A percentile compares a stretch with the other conserved stretches of the same genome.
Conservation (phyloP, 2,113 vertebrate genomes). For the Picathartes gymnocephalus region DNA sequence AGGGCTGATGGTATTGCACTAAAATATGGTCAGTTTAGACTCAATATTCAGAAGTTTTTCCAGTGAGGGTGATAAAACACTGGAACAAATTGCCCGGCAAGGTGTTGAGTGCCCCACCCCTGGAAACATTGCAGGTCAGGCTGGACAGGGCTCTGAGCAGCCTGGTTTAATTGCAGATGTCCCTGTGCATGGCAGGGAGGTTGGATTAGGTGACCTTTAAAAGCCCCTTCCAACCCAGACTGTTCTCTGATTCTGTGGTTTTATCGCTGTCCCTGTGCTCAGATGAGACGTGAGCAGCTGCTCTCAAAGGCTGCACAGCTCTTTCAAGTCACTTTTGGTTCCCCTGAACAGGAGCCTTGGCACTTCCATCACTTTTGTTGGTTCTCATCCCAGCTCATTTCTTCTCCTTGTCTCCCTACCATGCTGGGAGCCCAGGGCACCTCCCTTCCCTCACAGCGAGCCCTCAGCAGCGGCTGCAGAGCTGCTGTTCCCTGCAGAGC, state of each 20-base stretch:
- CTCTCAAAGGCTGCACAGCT: neutral
- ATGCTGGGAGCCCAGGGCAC: neutral
- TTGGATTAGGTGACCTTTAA: neutral
- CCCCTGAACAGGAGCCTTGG: neutral
- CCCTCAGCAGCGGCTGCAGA: neutral
- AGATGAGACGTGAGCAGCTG: neutral
- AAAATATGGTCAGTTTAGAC: neutral
- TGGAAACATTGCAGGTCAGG: neutral
- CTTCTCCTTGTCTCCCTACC: neutral
- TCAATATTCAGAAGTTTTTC: no score
- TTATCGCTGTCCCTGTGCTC: neutral
- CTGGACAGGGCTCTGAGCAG: neutral
- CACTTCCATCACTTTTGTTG: fast-evolving
- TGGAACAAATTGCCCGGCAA: neutral
- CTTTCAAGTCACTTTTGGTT: neutral
- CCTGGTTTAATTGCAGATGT: neutral
- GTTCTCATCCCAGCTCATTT: neutral
- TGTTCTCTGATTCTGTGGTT: fast-evolving
- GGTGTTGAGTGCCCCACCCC: neutral
- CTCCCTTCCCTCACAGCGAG: neutral
- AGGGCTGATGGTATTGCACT: neutral
- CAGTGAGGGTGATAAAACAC: neutral
- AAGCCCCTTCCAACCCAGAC: neutral
- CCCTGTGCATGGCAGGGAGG: neutral
- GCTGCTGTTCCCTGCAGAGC: neutral